These are phyloP conservation scores for Parochlus steinenii DNA, from an alignment of 2,888 invertebrate species.

Conservation along the genomic window DNA sequence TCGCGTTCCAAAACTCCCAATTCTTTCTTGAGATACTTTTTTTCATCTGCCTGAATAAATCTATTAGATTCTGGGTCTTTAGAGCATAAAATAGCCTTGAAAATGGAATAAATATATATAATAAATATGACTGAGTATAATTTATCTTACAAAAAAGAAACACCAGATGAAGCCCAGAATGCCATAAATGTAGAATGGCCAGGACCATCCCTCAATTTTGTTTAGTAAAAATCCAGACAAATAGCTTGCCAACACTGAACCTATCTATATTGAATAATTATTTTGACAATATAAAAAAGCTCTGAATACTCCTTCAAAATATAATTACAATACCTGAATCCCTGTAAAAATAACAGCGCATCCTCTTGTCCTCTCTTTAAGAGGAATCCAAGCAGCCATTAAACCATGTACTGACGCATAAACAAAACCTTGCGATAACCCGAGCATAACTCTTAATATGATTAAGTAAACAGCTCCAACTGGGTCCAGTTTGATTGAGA, in stretches of 20 bases:
- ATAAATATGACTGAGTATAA: background rate
- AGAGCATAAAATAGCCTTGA: conserved; percentile 19
- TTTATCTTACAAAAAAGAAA: conserved; percentile 18
- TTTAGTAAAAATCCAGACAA: conserved; percentile 33
- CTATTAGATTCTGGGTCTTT: conserved; percentile 28
- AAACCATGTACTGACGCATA: conserved; percentile 9
- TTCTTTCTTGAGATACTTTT: conserved; percentile 18
- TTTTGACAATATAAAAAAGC: background rate
- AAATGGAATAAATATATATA: conserved; percentile 1
- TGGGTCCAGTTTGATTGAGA: conserved; percentile 14
- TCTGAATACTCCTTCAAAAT: background rate
- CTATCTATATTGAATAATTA: too few species aligned
- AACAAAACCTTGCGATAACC: conserved; percentile 41
- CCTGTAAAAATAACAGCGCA: conserved; percentile 9
- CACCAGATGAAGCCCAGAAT: conserved; percentile 34
- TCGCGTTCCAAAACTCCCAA: conserved; percentile 31
- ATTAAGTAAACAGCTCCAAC: conserved; percentile 49
- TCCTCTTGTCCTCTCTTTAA: conserved; percentile 18
- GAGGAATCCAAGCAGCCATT: conserved; percentile 9
- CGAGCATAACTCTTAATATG: conserved; percentile 47
- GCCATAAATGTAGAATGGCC: conserved; percentile 41
- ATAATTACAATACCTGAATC: conserved; percentile 9
- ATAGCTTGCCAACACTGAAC: conserved; percentile 35
- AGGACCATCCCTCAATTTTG: conserved; percentile 33
- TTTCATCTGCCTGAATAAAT: conserved; percentile 25